Conservation (phyloP, 2,797 vertebrate genomes). For the Acanthurus tractus region DNA sequence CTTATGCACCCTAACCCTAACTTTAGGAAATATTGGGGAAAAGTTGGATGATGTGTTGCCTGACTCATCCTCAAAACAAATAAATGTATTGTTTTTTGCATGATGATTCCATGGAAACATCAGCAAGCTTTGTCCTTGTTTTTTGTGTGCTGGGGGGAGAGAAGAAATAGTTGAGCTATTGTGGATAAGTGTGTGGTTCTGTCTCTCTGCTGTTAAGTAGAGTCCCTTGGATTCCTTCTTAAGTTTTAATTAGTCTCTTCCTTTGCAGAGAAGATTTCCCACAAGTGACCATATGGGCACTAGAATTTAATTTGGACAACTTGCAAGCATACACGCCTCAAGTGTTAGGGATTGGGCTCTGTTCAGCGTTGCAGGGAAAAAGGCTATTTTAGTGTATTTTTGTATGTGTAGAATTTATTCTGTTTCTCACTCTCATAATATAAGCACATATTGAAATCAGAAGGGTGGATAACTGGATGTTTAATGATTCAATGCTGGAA, state of each 20-base stretch:
- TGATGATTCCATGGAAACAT: neutral
- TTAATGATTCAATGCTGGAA: neutral
- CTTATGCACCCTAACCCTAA: too few relatives aligned
- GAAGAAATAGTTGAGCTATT: neutral
- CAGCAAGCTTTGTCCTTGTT: neutral
- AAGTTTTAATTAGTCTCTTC: constrained; percentile 53
- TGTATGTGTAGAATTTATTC: neutral
- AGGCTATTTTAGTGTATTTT: neutral
- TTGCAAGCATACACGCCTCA: constrained; percentile 17
- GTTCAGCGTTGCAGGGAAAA: constrained; percentile 10
- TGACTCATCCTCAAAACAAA: neutral
- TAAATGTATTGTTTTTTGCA: neutral
- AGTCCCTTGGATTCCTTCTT: constrained; percentile 33
- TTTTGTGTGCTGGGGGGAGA: neutral
- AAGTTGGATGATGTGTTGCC: neutral
- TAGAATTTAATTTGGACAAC: constrained; percentile 46
- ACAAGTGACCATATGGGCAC: constrained; percentile 49
- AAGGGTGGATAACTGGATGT: neutral
- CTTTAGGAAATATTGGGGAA: too few relatives aligned
- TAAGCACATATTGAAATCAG: constrained; percentile 2
- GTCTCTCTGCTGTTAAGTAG: constrained; percentile 6
- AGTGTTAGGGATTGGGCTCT: neutral
- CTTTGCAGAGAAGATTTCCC: constrained; percentile 42
- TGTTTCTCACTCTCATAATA: neutral
- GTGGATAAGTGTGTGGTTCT: neutral